Conservation (phyloP, 2,888 invertebrate species). For the Chrysolina haemoptera region DNA sequence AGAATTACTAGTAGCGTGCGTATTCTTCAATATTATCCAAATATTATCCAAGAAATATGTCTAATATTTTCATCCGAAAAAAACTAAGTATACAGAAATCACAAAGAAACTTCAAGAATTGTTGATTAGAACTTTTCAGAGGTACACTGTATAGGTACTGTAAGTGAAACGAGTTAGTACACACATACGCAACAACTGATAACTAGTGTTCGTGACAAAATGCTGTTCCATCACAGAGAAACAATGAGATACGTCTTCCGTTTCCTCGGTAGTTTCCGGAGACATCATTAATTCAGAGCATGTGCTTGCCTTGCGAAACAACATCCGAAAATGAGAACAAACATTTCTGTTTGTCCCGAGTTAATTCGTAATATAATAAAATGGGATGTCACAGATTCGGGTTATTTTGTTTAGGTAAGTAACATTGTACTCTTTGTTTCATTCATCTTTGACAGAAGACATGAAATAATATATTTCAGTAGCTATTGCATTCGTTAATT, state of each 20-base stretch:
- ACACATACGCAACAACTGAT: not conserved
- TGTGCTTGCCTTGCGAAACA: conserved; percentile 18
- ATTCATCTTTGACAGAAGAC: not conserved
- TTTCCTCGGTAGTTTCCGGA: conserved; percentile 21
- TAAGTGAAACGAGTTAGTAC: not conserved
- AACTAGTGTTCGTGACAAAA: not conserved
- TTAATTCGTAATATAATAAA: conserved; percentile 18
- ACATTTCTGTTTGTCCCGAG: conserved; percentile 15
- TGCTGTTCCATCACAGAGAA: conserved; percentile 1
- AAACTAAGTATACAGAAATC: too few species aligned
- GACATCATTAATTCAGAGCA: conserved; percentile 18
- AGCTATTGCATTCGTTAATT: too few species aligned
- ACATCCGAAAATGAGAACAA: conserved; percentile 19
- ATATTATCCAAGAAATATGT: too few species aligned
- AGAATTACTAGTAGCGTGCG: too few species aligned
- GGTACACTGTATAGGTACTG: not conserved
- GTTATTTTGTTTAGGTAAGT: not conserved
- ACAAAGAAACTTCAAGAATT: too few species aligned
- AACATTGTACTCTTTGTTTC: not conserved
- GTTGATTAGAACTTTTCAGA: not conserved
- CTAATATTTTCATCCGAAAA: too few species aligned
- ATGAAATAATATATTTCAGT: too few species aligned
- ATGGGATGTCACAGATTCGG: conserved; percentile 8
- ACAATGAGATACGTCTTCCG: conserved; percentile 7
- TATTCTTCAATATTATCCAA: too few species aligned